Percentiles rank a stretch among this genome's conserved stretches.
These are phyloP conservation scores for Galerucella calmariensis DNA, from an alignment of 2,888 invertebrate genomes.

Conservation along the genomic window DNA sequence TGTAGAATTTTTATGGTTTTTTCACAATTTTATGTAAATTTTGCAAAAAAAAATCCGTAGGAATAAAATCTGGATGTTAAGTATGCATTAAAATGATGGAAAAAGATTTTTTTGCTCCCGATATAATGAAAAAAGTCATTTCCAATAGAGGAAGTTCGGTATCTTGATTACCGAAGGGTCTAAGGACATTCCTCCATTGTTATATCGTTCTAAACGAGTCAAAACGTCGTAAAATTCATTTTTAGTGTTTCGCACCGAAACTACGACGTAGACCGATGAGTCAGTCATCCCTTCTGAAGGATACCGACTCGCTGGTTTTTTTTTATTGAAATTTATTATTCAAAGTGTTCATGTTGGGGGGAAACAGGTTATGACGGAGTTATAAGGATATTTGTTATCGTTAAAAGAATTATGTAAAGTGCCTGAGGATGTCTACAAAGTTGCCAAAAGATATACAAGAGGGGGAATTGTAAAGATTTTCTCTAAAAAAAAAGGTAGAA, in stretches of 20 bases:
- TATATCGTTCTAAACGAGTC: constrained; percentile 32
- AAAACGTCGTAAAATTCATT: constrained; percentile 56
- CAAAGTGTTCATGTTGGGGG: constrained; percentile 29
- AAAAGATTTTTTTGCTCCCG: too few species aligned
- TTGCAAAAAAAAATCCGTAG: too few species aligned
- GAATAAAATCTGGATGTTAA: too few species aligned
- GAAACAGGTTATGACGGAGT: constrained; percentile 8
- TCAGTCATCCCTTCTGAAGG: constrained; percentile 33
- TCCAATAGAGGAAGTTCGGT: not conserved
- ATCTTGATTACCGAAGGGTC: constrained; percentile 12
- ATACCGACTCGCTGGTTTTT: constrained; percentile 9
- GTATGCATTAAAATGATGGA: too few species aligned
- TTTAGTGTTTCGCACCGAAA: constrained; percentile 47
- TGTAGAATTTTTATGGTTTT: too few species aligned
- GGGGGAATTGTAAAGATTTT: too few species aligned
- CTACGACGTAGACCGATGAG: constrained; percentile 27
- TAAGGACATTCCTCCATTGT: constrained; percentile 5
- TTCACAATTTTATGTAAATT: too few species aligned
- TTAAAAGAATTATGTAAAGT: constrained; percentile 10
- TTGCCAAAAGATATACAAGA: not conserved
- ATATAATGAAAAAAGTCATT: not conserved
- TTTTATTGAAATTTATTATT: constrained; percentile 40
- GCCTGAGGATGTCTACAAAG: not conserved
- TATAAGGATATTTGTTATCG: constrained; percentile 14
- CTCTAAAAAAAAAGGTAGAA: too few species aligned